Evolutionary conservation across 2,113 vertebrate genomes (phyloP).

Genomic region (Phoxinus phoxinus): DNA sequence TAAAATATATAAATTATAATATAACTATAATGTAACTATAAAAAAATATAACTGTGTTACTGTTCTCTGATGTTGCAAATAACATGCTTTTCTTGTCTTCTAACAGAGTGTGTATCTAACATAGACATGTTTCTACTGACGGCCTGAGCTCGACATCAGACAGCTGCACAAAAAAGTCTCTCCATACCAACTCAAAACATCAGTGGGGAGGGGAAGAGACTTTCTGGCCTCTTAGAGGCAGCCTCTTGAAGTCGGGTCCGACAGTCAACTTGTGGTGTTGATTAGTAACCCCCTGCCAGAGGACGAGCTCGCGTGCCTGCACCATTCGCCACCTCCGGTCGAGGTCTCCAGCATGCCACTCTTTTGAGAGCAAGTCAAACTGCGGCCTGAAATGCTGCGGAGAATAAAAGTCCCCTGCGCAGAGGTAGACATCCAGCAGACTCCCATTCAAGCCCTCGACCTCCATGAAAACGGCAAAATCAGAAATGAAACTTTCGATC

Average conservation of each 20-base stretch:
- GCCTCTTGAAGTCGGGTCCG: constrained; percentile 75
- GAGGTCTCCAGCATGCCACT: constrained; percentile 80
- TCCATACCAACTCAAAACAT: constrained; percentile 18
- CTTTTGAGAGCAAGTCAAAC: constrained; percentile 80
- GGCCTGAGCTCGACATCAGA: constrained; percentile 1
- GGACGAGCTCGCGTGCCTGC: constrained; percentile 57
- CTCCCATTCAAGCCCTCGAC: constrained; percentile 76
- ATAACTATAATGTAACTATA: too few species aligned
- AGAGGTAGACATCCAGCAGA: constrained; percentile 74
- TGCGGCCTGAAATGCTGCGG: constrained; percentile 80
- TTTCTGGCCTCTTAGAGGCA: constrained; percentile 76
- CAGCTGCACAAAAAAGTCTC: constrained; percentile 37
- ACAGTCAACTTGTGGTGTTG: constrained; percentile 80
- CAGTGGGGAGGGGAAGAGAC: constrained; percentile 60
- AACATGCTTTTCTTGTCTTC: background rate
- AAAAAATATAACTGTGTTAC: background rate
- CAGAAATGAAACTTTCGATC: constrained; percentile 89
- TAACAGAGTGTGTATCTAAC: background rate
- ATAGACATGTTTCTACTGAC: constrained; percentile 6
- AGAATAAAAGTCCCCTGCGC: constrained; percentile 82
- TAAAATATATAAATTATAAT: too few species aligned
- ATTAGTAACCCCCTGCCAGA: constrained; percentile 85
- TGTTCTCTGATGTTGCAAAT: background rate
- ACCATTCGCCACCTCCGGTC: constrained; percentile 76
- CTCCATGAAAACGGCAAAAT: constrained; percentile 85